Evolutionary conservation across 2,888 invertebrate species (phyloP).

Genomic region (Endomychus coccineus): DNA sequence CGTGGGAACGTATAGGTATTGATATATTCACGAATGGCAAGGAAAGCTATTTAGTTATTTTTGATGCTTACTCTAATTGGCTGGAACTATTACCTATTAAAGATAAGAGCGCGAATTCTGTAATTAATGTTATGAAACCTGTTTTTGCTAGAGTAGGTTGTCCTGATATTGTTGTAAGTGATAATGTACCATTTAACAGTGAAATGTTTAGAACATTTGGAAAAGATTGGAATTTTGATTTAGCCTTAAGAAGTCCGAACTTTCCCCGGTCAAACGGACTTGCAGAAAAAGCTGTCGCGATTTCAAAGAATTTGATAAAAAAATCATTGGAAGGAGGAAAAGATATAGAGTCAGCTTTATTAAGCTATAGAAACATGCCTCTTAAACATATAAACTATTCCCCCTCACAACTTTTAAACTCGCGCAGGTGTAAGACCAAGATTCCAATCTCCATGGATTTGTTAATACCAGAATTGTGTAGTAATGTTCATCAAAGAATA

Average conservation of each 20-base stretch:
- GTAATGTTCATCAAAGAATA: too few relatives aligned
- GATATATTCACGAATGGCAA: constrained; percentile 14
- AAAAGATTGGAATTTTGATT: constrained; percentile 17
- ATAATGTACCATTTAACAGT: constrained; percentile 10
- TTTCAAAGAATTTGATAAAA: constrained; percentile 8
- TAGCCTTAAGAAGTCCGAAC: constrained; percentile 7
- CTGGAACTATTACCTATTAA: constrained; percentile 10
- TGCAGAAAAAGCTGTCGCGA: constrained; percentile 10
- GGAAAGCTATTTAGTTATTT: constrained; percentile 18
- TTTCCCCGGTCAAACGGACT: constrained; percentile 10
- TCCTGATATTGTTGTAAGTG: constrained; percentile 6
- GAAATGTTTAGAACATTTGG: constrained; percentile 4
- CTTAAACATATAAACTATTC: not conserved
- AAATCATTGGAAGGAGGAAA: constrained; percentile 3
- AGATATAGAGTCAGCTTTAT: constrained; percentile 6
- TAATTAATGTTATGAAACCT: constrained; percentile 2
- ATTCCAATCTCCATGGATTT: not conserved
- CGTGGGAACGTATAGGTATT: constrained; percentile 9
- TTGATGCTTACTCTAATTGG: constrained; percentile 15
- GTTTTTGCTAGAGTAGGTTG: constrained; percentile 9
- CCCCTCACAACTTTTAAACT: constrained; percentile 4
- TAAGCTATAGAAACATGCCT: constrained; percentile 3
- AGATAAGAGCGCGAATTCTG: constrained; percentile 6
- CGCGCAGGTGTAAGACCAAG: constrained; percentile 3
- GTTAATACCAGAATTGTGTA: constrained; percentile 2